phyloP scores from a whole-genome alignment of 2,797 vertebrate genomes.

The Brotogeris chrysoptera region DNA sequence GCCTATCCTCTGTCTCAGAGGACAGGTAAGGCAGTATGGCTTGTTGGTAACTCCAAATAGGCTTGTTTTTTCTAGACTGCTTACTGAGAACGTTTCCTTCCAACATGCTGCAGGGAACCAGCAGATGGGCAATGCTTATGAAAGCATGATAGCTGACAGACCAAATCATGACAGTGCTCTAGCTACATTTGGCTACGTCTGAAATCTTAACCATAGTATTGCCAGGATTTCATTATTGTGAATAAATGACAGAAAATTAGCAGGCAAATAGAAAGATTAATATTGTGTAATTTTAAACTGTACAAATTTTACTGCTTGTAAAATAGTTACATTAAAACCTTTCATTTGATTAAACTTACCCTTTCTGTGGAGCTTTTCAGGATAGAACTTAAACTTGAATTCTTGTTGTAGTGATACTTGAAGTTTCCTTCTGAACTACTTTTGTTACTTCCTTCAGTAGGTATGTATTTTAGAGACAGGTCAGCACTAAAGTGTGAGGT shows the following conservation, averaged over 20 bases:
- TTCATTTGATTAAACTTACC: conserved; percentile 70
- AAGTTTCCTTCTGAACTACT: conserved; percentile 6
- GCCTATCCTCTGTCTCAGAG: not conserved
- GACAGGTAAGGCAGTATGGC: not conserved
- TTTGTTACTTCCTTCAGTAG: conserved; percentile 47
- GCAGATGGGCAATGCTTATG: not conserved
- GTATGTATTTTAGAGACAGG: conserved; percentile 78
- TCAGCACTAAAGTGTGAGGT: not conserved
- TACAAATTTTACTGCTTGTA: not conserved
- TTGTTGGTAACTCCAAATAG: not conserved
- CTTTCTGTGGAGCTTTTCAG: conserved; percentile 26
- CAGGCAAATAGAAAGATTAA: not conserved
- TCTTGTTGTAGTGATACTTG: not conserved
- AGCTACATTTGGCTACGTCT: not conserved
- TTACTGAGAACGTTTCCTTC: not conserved
- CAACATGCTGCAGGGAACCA: not conserved
- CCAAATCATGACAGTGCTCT: not conserved
- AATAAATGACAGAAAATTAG: not conserved
- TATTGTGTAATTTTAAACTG: not conserved
- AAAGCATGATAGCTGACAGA: not conserved
- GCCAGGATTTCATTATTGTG: not conserved
- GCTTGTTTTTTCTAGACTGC: not conserved
- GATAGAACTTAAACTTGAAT: conserved; percentile 14
- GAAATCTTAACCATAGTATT: not conserved
- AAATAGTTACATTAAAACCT: not conserved